Conservation (phyloP, 2,797 vertebrate genomes). For the Danio choprae region DNA sequence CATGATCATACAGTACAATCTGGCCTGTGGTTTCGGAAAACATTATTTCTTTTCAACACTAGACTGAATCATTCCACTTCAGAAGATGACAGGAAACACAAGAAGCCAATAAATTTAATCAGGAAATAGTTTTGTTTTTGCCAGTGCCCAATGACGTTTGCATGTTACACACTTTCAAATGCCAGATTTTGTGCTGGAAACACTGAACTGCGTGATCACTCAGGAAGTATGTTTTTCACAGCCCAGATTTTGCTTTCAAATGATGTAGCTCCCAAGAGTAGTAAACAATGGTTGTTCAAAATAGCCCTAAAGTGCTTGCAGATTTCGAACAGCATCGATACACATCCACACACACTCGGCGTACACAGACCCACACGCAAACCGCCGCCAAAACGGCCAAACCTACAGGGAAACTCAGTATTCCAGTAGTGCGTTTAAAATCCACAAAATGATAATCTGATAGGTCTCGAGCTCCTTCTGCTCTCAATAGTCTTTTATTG, state of each 20-base stretch:
- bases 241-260: constrained; percentile 41
- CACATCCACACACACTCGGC: constrained; percentile 11
- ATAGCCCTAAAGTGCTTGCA: constrained; percentile 50
- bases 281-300: constrained; percentile 52
- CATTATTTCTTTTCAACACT: constrained; percentile 5
- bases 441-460: constrained; percentile 73
- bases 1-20: background rate
- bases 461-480: constrained; percentile 64
- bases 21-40: background rate
- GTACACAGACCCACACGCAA: constrained; percentile 15
- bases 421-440: constrained; percentile 71
- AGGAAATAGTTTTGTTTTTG: constrained; percentile 46
- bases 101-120: constrained; percentile 37
- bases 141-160: constrained; percentile 15
- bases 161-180: constrained; percentile 20
- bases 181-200: constrained; percentile 25
- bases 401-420: constrained; percentile 52
- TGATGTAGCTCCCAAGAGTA: constrained; percentile 46
- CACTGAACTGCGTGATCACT: constrained; percentile 3
- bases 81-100: constrained; percentile 44
- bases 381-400: constrained; percentile 27
- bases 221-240: constrained; percentile 14
- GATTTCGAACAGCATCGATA: constrained; percentile 33
- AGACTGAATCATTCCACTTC: constrained; percentile 35
- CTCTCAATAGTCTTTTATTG: constrained; percentile 65